These are phyloP conservation scores for Allobates femoralis DNA, from an alignment of 2,797 vertebrate genomes.

Conservation along the genomic window DNA sequence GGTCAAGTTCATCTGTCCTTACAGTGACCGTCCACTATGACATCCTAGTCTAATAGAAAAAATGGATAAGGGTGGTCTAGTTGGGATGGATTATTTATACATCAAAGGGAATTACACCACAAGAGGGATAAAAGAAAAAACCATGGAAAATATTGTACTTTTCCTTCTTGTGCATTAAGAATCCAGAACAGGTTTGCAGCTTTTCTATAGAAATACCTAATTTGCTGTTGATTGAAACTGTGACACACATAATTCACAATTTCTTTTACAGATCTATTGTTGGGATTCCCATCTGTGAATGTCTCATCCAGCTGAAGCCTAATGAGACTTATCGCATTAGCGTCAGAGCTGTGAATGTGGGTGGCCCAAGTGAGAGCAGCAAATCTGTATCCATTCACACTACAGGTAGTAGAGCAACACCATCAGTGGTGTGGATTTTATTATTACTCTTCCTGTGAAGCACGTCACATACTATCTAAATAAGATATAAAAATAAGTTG, in stretches of 20 bases:
- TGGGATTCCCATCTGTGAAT: slow-evolving; percentile 90
- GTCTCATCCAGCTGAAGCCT: slow-evolving; percentile 87
- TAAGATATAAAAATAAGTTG: background rate
- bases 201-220: background rate
- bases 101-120: too few relatives aligned
- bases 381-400: slow-evolving; percentile 78
- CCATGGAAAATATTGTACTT: background rate
- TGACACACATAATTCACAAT: slow-evolving; percentile 41
- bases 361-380: slow-evolving; percentile 86
- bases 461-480: background rate
- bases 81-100: too few relatives aligned
- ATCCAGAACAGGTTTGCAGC: background rate
- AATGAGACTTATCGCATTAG: slow-evolving; percentile 78
- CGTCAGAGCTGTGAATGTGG: slow-evolving; percentile 86
- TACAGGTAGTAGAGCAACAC: slow-evolving; percentile 78
- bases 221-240: background rate
- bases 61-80: too few relatives aligned
- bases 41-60: too few relatives aligned
- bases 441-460: background rate
- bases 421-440: background rate
- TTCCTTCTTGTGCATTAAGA: background rate
- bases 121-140: background rate
- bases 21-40: too few relatives aligned
- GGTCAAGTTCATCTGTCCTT: too few relatives aligned
- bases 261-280: slow-evolving; percentile 82